phyloP scores from a whole-genome alignment of 2,113 vertebrate species.

The Sclerurus mexicanus region DNA sequence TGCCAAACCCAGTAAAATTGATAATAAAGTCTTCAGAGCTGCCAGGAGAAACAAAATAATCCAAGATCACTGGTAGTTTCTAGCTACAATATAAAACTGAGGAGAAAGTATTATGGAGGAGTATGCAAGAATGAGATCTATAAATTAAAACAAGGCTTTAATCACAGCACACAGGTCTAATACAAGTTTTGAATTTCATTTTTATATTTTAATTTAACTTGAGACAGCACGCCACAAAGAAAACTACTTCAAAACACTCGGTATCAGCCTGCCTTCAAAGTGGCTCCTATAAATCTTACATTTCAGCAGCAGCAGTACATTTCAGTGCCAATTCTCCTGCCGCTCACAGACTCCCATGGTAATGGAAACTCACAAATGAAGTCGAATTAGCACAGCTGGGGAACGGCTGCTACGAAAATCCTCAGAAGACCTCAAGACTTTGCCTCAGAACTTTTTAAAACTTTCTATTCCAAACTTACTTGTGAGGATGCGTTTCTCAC shows the following conservation, averaged over 20 bases:
- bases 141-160: background rate
- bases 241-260: background rate
- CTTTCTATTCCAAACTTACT: background rate
- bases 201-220: background rate
- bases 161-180: background rate
- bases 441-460: background rate
- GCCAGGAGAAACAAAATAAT: constrained; percentile 4
- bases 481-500: background rate
- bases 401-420: background rate
- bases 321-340: background rate
- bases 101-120: background rate
- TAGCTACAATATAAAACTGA: background rate
- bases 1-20: background rate
- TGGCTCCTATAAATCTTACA: background rate
- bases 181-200: background rate
- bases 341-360: background rate
- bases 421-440: background rate
- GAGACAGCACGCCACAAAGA: background rate
- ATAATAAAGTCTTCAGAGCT: background rate
- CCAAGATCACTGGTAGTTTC: background rate
- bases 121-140: background rate
- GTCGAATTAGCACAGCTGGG: background rate
- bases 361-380: background rate
- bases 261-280: background rate
- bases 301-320: background rate